Conservation (phyloP, 2,888 invertebrate species). For the Plemyria rubiginata region DNA sequence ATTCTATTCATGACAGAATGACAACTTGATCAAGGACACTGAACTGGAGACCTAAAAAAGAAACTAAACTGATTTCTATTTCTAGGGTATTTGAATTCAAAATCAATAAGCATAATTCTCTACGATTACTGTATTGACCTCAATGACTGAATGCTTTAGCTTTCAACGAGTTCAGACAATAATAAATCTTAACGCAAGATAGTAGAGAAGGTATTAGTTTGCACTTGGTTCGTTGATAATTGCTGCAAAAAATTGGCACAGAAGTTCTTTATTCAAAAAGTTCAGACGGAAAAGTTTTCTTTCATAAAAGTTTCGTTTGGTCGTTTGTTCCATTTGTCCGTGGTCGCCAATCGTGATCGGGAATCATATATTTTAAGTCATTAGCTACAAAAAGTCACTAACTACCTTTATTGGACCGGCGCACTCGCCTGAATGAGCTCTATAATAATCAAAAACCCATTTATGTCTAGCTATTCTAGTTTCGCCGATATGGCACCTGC, state of each 20-base stretch:
- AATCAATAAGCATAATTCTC: conserved; percentile 4
- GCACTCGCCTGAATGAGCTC: no score
- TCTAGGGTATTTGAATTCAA: background rate
- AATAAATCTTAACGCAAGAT: conserved; percentile 11
- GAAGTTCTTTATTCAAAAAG: conserved; percentile 18
- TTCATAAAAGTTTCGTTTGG: background rate
- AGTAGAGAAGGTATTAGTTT: conserved; percentile 1
- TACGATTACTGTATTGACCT: conserved; percentile 21
- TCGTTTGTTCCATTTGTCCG: background rate
- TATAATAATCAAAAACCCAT: no score
- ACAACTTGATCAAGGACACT: conserved; percentile 13
- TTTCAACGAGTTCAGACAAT: conserved; percentile 19
- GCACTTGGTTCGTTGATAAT: conserved; percentile 4
- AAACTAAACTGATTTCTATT: conserved; percentile 6
- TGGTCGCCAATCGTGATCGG: background rate
- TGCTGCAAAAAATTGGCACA: conserved; percentile 5
- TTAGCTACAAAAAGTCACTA: no score
- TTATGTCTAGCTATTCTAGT: no score
- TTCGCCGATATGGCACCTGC: no score
- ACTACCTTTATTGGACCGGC: no score
- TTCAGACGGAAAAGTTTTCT: conserved; percentile 7
- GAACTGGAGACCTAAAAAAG: conserved; percentile 8
- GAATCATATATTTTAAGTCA: no score
- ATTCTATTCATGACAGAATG: conserved; percentile 7
- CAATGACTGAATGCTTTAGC: conserved; percentile 17